Evolutionary conservation across 2,797 vertebrate species (phyloP).

Genomic region (Podarcis siculus): DNA sequence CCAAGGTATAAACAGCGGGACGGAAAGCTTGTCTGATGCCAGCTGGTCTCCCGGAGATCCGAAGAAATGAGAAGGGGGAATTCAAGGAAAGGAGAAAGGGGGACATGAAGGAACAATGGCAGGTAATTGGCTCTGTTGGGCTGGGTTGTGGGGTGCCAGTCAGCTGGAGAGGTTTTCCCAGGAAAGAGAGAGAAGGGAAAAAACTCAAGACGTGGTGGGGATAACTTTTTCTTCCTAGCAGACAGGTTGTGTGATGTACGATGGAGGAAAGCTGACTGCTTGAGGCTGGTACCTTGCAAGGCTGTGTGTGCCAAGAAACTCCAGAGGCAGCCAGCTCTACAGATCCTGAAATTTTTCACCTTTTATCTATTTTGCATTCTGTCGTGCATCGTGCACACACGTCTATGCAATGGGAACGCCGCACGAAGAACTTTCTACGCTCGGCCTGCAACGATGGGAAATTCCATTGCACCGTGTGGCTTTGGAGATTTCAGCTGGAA

Average conservation of each 20-base stretch:
- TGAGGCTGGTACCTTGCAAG: not conserved
- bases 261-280: not conserved
- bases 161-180: not conserved
- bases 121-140: not conserved
- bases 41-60: not conserved
- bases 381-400: not conserved
- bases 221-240: not conserved
- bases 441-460: not conserved
- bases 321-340: not conserved
- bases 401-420: not conserved
- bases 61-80: not conserved
- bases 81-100: not conserved
- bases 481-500: not conserved
- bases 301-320: rapidly evolving
- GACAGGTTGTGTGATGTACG: not conserved
- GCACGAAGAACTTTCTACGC: not conserved
- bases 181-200: too few relatives aligned
- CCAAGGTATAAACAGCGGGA: not conserved
- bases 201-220: not conserved
- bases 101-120: not conserved
- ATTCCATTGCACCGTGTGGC: too few relatives aligned
- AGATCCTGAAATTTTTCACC: too few relatives aligned
- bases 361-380: not conserved
- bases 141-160: not conserved
- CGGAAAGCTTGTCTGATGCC: too few relatives aligned